Percentiles rank a stretch among this genome's conserved stretches.
Evolutionary conservation across 2,888 invertebrate species (phyloP).

Genomic region (Euclidia mi): DNA sequence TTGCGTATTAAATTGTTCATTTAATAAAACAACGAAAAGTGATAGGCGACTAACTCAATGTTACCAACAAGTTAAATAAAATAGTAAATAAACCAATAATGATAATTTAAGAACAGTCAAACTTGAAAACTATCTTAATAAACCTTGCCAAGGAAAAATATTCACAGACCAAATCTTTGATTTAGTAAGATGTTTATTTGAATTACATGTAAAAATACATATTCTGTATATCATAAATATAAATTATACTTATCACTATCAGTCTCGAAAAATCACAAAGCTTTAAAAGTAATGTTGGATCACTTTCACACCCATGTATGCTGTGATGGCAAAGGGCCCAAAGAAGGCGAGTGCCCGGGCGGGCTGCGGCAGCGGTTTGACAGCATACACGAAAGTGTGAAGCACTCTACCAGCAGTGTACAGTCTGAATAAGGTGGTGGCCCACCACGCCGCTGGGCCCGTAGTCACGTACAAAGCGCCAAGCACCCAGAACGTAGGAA

Average conservation of each 20-base stretch:
- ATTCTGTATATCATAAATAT: no score
- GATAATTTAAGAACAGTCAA: no score
- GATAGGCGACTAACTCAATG: no score
- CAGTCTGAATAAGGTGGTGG: conserved; percentile 71
- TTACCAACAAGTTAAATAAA: no score
- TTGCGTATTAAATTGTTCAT: no score
- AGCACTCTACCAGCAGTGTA: conserved; percentile 87
- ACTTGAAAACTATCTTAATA: no score
- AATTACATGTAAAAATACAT: no score
- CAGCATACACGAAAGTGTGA: conserved; percentile 91
- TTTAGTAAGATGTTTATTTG: no score
- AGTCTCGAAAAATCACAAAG: conserved; percentile 46
- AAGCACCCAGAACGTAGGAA: conserved; percentile 90
- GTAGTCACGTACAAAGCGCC: conserved; percentile 90
- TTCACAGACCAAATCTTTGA: no score
- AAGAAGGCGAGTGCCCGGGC: conserved; percentile 70
- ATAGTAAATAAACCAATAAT: no score
- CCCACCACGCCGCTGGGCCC: conserved; percentile 76
- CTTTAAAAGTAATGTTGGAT: conserved; percentile 60
- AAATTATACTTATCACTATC: not conserved
- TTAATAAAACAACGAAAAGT: no score
- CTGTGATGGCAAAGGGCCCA: conserved; percentile 66
- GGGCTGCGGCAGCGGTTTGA: conserved; percentile 90
- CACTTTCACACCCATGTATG: conserved; percentile 74
- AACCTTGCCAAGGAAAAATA: no score